Evolutionary conservation across 1,140 invertebrate genomes (phyloP).

Genomic region (Berghia stephanieae): DNA sequence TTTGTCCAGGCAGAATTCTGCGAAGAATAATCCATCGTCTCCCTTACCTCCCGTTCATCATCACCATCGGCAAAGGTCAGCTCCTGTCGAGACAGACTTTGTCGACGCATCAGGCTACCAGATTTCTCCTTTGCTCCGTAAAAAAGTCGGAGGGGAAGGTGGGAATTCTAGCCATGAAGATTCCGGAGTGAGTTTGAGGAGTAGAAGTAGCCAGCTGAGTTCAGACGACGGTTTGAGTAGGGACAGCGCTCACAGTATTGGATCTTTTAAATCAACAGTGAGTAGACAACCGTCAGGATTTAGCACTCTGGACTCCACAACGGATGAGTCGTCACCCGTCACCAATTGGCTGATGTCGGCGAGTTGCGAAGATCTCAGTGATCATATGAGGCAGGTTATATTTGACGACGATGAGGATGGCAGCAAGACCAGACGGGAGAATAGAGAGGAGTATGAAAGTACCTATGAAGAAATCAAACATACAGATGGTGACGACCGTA

Average conservation of each 20-base stretch:
- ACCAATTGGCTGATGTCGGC: slow-evolving; percentile 47
- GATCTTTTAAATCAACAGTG: too few relatives aligned
- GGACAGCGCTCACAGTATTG: neutral
- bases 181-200: neutral
- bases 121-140: neutral
- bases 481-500: neutral
- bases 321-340: slow-evolving; percentile 18
- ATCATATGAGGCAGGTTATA: slow-evolving; percentile 46
- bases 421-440: slow-evolving; percentile 24
- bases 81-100: neutral
- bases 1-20: too few relatives aligned
- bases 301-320: neutral
- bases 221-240: neutral
- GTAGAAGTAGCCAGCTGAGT: neutral
- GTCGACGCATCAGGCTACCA: neutral
- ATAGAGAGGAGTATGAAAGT: neutral
- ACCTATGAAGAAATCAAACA: neutral
- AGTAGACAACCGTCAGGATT: slow-evolving; percentile 10
- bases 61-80: slow-evolving; percentile 19
- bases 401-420: slow-evolving; percentile 35
- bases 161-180: neutral
- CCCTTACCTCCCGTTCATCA: too few relatives aligned
- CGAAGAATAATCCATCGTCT: too few relatives aligned
- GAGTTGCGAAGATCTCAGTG: slow-evolving; percentile 59
- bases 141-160: neutral